Conservation (phyloP, 2,113 vertebrate species). For the Vombatus ursinus region DNA sequence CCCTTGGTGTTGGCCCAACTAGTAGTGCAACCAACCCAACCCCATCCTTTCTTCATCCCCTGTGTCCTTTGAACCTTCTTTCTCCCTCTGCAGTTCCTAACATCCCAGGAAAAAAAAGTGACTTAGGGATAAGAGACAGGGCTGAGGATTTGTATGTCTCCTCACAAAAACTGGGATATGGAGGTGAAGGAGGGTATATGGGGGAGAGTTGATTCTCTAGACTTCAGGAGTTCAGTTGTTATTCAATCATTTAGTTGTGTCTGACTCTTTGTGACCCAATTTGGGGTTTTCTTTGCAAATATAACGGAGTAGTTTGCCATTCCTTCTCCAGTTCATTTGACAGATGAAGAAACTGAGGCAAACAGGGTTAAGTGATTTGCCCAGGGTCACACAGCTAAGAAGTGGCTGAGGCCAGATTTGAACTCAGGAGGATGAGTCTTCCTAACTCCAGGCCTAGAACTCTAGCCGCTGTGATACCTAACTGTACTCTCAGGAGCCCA, state of each 20-base stretch:
- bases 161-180: background rate
- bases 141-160: background rate
- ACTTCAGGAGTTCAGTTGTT: background rate
- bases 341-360: background rate
- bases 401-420: background rate
- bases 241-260: background rate
- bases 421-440: background rate
- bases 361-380: too few species aligned
- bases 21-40: background rate
- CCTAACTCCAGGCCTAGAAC: background rate
- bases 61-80: background rate
- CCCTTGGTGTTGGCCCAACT: too few species aligned
- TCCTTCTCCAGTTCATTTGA: background rate
- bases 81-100: background rate
- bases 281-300: background rate
- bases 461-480: too few species aligned
- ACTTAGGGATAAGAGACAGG: background rate
- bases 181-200: background rate
- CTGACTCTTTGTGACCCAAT: background rate
- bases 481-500: background rate
- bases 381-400: background rate
- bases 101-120: background rate
- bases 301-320: background rate
- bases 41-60: background rate
- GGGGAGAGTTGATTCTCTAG: too few species aligned